Percentiles rank a stretch among this genome's conserved stretches.
Conservation (phyloP, 2,797 vertebrate genomes). For the Tragopan temminckii region DNA sequence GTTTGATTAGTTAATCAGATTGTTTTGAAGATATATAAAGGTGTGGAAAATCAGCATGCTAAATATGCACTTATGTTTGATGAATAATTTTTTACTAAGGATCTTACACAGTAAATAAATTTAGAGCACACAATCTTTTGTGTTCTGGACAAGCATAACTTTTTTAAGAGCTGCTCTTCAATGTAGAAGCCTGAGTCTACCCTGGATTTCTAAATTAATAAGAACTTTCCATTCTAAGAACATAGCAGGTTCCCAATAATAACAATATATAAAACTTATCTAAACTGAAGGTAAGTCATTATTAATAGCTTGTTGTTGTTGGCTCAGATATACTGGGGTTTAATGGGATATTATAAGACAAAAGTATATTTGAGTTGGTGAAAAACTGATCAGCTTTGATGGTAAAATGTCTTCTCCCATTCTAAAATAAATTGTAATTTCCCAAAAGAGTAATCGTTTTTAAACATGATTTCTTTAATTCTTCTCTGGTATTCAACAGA, state of each 20-base stretch:
- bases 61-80: background rate
- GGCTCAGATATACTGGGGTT: background rate
- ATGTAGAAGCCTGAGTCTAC: background rate
- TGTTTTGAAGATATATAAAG: background rate
- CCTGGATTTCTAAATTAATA: background rate
- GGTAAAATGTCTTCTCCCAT: background rate
- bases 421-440: background rate
- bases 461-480: background rate
- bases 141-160: background rate
- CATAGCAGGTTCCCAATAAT: background rate
- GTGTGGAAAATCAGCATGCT: background rate
- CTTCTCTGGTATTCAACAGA: background rate
- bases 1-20: background rate
- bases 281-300: background rate
- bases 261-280: background rate
- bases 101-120: background rate
- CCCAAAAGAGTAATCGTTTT: background rate
- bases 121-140: background rate
- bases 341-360: background rate
- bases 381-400: background rate
- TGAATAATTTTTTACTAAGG: background rate
- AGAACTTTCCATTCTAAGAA: background rate
- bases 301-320: background rate
- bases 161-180: background rate
- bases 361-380: background rate